phyloP scores from a whole-genome alignment of 2,797 vertebrate genomes.

The Megaceryle alcyon region DNA sequence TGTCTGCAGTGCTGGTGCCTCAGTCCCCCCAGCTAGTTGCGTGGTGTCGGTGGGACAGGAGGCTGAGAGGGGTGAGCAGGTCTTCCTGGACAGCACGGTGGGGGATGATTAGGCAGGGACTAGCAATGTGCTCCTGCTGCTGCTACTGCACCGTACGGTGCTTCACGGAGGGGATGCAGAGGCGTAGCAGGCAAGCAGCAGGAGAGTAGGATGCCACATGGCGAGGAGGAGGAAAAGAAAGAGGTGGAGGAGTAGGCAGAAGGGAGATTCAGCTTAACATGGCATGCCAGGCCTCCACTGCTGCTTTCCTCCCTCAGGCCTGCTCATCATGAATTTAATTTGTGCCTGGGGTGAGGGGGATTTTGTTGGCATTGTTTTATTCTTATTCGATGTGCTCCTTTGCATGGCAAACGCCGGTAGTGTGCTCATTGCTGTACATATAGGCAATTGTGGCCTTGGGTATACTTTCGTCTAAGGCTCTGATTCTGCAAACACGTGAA shows the following conservation, averaged over 20 bases:
- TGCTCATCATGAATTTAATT: slow-evolving; percentile 74
- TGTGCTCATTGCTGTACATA: neutral
- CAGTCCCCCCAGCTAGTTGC: neutral
- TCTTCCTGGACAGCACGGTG: neutral
- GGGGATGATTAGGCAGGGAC: slow-evolving; percentile 54
- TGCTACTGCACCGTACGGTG: slow-evolving; percentile 35
- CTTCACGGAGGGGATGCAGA: slow-evolving; percentile 64
- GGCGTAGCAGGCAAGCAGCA: slow-evolving; percentile 74
- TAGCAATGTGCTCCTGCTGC: slow-evolving; percentile 56
- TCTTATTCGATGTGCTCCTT: slow-evolving; percentile 52
- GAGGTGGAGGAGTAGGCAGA: slow-evolving; percentile 76
- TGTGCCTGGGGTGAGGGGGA: slow-evolving; percentile 69
- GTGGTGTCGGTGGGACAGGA: neutral
- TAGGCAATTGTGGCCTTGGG: slow-evolving; percentile 30
- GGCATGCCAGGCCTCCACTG: slow-evolving; percentile 73
- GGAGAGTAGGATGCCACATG: slow-evolving; percentile 75
- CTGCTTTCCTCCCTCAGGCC: slow-evolving; percentile 72
- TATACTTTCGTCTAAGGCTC: neutral
- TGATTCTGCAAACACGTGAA: slow-evolving; percentile 23
- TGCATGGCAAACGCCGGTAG: slow-evolving; percentile 41
- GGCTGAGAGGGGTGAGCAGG: neutral
- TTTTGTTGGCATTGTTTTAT: slow-evolving; percentile 67
- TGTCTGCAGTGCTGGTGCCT: neutral
- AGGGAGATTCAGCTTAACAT: slow-evolving; percentile 73
- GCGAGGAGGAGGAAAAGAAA: slow-evolving; percentile 73